Base-by-base conservation (phyloP, 2,113 vertebrate genomes). In the Ciconia stormi region DNA sequence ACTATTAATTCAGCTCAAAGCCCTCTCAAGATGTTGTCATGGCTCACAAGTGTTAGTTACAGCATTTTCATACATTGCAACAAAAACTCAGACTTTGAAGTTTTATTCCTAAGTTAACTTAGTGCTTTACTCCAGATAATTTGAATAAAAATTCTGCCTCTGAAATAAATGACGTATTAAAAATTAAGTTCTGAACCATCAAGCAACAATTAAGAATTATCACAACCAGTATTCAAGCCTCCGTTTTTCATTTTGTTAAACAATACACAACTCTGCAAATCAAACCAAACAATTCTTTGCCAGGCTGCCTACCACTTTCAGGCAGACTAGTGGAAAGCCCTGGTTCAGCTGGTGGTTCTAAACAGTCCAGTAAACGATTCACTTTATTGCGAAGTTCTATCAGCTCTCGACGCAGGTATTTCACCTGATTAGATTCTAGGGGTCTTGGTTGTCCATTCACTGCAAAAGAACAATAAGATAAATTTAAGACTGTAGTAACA, bases 331-430 rank as follows among this genome's bases (percentile, higher is more conserved):
- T 97, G 62, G 99, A 98, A 91, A 99, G 96, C 11, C 98, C 99
- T n/a, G 98, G 98, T 73, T 99, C 99, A 92, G 97, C 97, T 59
- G 99, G 99, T 26, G 99, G 99, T 76, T 99, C 99, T 98, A 99
- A 98, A 96, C 98, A 99, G 95, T 99, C 99, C 97, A 99, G 97
- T 77, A 99, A 98, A 79, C 98, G 98, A 98, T 99, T 99, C 85
- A 99, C 99, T 98, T 99, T 99, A 97, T 99, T 99, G 95, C 99
- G 98, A 97, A 99, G 99, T 97, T 99, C 99, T 97, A 99, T 99
- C 94, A 99, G 98, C 98, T 99, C 99, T 96, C 98, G 98, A 86
- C 99, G 99, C 89, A 99, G 98, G 87, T 99, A 99, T 96, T 99
- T 99, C 96, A 99, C 99, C 96, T 99, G 99, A 98, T 98, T 99